Percentiles rank a stretch among this genome's conserved stretches.
Evolutionary conservation across 2,888 invertebrate genomes (phyloP).

Genomic region (Serripes groenlandicus): DNA sequence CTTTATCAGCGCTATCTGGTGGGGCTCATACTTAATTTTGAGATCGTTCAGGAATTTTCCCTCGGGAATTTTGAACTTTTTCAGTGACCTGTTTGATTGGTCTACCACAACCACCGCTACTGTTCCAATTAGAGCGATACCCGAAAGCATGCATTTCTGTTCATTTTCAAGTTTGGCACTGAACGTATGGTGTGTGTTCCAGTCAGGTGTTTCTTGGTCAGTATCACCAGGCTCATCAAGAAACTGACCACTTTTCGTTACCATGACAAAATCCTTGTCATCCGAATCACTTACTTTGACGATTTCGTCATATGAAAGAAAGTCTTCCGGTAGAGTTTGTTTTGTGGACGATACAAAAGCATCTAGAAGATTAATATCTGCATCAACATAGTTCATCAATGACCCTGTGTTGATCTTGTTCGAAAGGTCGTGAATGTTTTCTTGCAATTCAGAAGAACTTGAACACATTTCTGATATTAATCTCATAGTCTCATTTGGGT

Average conservation of each 20-base stretch:
- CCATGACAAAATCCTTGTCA: constrained; percentile 56
- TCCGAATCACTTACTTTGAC: constrained; percentile 28
- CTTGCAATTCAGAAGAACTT: constrained; percentile 54
- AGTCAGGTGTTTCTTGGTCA: constrained; percentile 32
- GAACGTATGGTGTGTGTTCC: constrained; percentile 44
- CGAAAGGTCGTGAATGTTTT: constrained; percentile 46
- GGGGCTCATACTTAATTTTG: constrained; percentile 44
- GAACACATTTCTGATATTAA: constrained; percentile 45
- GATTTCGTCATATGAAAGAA: constrained; percentile 37
- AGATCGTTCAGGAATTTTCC: constrained; percentile 56
- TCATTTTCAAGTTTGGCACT: constrained; percentile 51
- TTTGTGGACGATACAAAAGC: constrained; percentile 47
- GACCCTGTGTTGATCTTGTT: constrained; percentile 42
- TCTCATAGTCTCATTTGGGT: constrained; percentile 48
- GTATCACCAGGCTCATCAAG: constrained; percentile 34
- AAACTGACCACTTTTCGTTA: constrained; percentile 52
- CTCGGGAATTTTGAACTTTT: constrained; percentile 67
- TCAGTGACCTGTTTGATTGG: constrained; percentile 56
- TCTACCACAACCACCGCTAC: constrained; percentile 57
- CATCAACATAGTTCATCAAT: constrained; percentile 48
- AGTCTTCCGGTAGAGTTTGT: constrained; percentile 43
- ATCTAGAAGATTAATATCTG: constrained; percentile 43
- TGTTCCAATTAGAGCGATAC: constrained; percentile 56
- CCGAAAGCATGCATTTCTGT: constrained; percentile 54
- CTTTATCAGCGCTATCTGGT: constrained; percentile 52